Percentiles rank a stretch among this genome's conserved stretches.
These are phyloP conservation scores for Mus spicilegus DNA, from an alignment of 2,113 vertebrate genomes.

Conservation along the genomic window DNA sequence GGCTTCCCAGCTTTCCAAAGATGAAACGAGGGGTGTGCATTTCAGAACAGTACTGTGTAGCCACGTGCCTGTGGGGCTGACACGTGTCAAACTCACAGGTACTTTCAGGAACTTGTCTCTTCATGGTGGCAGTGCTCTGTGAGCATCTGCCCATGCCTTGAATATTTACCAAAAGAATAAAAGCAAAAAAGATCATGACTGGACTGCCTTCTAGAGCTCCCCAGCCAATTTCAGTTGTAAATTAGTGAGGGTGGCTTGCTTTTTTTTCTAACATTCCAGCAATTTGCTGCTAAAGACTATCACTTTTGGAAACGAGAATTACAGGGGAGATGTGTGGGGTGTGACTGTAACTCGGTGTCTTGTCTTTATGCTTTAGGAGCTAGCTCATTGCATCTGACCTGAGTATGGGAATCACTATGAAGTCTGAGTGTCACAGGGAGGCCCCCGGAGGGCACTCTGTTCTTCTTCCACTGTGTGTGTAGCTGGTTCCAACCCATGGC, in stretches of 20 bases:
- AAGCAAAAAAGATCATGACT: background rate
- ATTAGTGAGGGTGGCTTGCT: background rate
- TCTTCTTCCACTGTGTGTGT: background rate
- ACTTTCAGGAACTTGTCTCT: background rate
- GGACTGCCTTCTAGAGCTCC: background rate
- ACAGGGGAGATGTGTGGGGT: conserved; percentile 1
- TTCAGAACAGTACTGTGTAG: background rate
- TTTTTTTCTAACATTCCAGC: conserved; percentile 65
- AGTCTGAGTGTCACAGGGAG: background rate
- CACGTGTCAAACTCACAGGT: rapidly evolving
- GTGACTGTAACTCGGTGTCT: background rate
- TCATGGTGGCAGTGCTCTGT: rapidly evolving
- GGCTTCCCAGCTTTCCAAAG: background rate
- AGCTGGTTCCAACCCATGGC: background rate
- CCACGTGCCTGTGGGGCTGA: rapidly evolving
- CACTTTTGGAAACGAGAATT: conserved; percentile 39
- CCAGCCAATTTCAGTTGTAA: background rate
- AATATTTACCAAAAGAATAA: background rate
- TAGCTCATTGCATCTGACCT: background rate
- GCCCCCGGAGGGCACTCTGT: background rate
- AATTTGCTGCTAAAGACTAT: conserved; percentile 70
- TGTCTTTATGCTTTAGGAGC: conserved; percentile 32
- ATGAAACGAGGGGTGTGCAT: background rate
- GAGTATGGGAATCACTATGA: background rate
- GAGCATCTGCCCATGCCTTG: background rate